Evolutionary conservation across 1,140 invertebrate species (phyloP), one percentile per base, ranked within the genome.

Genomic region (Cydia strobilella): DNA sequence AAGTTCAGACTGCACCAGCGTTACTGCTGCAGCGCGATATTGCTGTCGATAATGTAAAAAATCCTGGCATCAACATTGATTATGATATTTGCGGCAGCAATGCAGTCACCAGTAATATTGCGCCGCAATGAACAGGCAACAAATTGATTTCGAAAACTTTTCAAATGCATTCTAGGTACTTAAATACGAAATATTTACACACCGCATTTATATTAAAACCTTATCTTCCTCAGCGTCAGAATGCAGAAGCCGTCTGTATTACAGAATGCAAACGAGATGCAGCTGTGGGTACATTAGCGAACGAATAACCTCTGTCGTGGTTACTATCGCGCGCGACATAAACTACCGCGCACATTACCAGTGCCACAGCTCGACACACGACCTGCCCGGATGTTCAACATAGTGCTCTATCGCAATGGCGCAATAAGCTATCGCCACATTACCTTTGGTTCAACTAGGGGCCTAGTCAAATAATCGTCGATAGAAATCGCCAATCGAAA

Each of bases 221-320:
- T 35, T 77, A 18, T 72, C 54, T 69, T 71, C 63, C 63, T 71
- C 62, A 77, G 59, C 74, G 25, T 74, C 73, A 66, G 39, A 27
- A 20, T 73, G 66, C 48, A 73, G 42, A 73, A 76, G 72, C 73
- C 48, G 39, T 75, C 59, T 74, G 74, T 76, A 82, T 72, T 75
- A 77, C 74, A 72, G 80, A 88, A 90, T 89, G 88, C 85, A 90
- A 92, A 92, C 85, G 85, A 90, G 85, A 86, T 84, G 88, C 88
- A 86, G 84, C 82, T 80, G 84, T 84, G 73, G 73, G 48, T 35
- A 92, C 89, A 92, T 92, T 92, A 92, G 88, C 85, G 80, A 89
- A 91, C 87, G 89, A 90, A 91, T 90, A 90, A 90, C 89, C 90
- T 89, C 87, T 85, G 87, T 83, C 83, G 84, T 76, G 76, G 84